A percentile compares a stretch with the other conserved stretches of the same genome.
phyloP scores from a whole-genome alignment of 2,113 vertebrate species.

The Lepidothrix coronata region DNA sequence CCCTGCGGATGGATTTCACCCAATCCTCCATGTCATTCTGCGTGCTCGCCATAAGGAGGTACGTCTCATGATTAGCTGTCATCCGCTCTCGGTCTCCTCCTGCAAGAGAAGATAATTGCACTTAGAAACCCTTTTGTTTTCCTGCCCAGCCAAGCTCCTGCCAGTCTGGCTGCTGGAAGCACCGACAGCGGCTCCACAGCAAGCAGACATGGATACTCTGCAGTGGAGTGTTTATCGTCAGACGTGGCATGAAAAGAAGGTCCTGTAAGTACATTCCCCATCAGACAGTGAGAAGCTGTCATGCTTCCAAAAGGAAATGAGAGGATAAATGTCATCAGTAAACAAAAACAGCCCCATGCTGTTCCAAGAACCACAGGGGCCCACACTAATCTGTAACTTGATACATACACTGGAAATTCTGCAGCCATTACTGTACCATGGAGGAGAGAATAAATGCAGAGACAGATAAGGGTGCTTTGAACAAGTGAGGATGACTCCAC shows the following conservation, averaged over 20 bases:
- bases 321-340: conserved; percentile 56
- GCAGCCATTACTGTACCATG: neutral
- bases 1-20: conserved; percentile 96
- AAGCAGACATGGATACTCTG: neutral
- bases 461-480: neutral
- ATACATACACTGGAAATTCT: neutral
- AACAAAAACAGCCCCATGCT: conserved; percentile 53
- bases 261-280: conserved; percentile 1
- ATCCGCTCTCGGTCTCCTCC: conserved; percentile 96
- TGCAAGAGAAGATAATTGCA: conserved; percentile 65
- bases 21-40: conserved; percentile 99
- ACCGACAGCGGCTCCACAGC: neutral
- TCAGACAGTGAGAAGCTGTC: conserved; percentile 36
- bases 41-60: conserved; percentile 98
- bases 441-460: neutral
- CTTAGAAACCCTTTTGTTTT: neutral
- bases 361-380: conserved; percentile 11
- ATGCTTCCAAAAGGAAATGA: conserved; percentile 55
- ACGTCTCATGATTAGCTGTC: conserved; percentile 98
- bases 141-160: neutral
- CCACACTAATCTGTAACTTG: conserved; percentile 36
- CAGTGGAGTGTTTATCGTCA: neutral
- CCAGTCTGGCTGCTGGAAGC: neutral
- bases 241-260: neutral
- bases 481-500: neutral